Evolutionary conservation across 1,140 invertebrate species (phyloP).

Genomic region (Tribolium madens): DNA sequence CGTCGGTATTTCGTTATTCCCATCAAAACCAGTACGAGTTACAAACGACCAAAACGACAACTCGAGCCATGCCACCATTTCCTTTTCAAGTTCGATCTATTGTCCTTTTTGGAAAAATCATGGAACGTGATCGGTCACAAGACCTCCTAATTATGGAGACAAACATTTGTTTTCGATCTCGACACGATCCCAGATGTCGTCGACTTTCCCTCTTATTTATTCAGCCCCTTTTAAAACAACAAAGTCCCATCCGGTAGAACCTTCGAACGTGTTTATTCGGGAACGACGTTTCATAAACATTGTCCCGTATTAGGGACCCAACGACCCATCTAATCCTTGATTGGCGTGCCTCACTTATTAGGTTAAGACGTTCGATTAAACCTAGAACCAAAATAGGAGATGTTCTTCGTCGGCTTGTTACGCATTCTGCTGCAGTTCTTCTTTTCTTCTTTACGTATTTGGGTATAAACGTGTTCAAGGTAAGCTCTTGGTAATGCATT

Average conservation of each 20-base stretch:
- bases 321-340: not conserved
- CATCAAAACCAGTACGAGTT: not conserved
- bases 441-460: not conserved
- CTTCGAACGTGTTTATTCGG: constrained; percentile 13
- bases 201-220: constrained; percentile 25
- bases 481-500: constrained; percentile 8
- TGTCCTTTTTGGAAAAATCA: constrained; percentile 8
- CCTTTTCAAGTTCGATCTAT: not conserved
- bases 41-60: not conserved
- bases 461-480: constrained; percentile 24
- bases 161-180: constrained; percentile 28
- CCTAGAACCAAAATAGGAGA: constrained; percentile 18
- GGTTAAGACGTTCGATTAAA: constrained; percentile 22
- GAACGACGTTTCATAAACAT: constrained; percentile 3
- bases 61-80: not conserved
- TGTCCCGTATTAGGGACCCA: constrained; percentile 21
- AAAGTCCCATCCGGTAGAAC: constrained; percentile 1
- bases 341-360: constrained; percentile 1
- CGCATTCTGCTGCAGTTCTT: constrained; percentile 6
- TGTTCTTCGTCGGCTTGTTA: not conserved
- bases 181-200: constrained; percentile 23
- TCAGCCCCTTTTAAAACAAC: constrained; percentile 16
- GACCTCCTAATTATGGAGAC: constrained; percentile 31
- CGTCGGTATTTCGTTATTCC: not conserved
- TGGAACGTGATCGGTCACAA: constrained; percentile 30